Evolutionary conservation across 2,797 vertebrate genomes (phyloP), one percentile per base, ranked within the genome.

Genomic region (Neostethus bicornis): DNA sequence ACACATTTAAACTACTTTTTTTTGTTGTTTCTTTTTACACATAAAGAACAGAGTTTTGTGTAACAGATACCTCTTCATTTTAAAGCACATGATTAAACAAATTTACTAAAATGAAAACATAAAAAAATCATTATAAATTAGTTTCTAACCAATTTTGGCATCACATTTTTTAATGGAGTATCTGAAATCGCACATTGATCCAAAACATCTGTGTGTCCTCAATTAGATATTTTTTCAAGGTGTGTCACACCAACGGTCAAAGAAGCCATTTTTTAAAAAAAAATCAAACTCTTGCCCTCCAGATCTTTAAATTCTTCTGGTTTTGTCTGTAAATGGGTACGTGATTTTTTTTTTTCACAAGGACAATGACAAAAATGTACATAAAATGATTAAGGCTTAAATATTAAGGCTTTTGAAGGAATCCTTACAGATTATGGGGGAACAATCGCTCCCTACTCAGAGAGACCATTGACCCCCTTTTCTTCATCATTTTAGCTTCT

Each of bases 1-100:
- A 87, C 87, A 88, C 84, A 80, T 89, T 85, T 89, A 73, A 84
- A 81, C 87, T 90, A 90, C 64, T 76, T 70, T 83, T 89, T 79
- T 76, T 51, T 66, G 56, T 56, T 77, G 85, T 70, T 51, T 50
- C 48, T 72, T 67, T 87, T 39, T 38, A 89, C 80, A 90, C 78
- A 61, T 75, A 81, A 87, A 87, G 69, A 83, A 89, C 77, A 87
- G 87, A 86, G 64, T 80, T 79, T 76, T 61, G 73, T 60, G 57
- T 72, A 77, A 89, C 77, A 82, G 81, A 85, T 53, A 17, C 78
- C 72, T 86, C 80, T 83, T 89, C 64, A 71, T 86, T 83, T 87
- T 85, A 89, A 89, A 90, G 86, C 87, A 85, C 73, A 73, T 56
- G 56, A 76, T 80, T 79, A 81, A 77, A 81, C 75, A 78, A 62